Evolutionary conservation across 2,888 invertebrate species (phyloP), one percentile per base, ranked within the genome.

Genomic region (Arctia plantaginis): DNA sequence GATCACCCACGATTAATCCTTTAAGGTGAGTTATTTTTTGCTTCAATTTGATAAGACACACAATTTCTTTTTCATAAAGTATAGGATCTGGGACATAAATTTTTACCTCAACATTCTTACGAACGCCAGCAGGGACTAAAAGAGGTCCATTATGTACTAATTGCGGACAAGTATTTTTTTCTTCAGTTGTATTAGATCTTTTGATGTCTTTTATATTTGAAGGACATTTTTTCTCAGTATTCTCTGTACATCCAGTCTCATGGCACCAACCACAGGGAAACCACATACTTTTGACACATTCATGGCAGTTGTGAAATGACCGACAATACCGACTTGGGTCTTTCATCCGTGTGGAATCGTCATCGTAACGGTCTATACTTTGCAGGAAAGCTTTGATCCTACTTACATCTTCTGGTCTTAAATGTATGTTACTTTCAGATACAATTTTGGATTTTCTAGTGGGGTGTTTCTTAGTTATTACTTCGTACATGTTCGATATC

Each of bases 221-320:
- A 0, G 87, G 85, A 62, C 91, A 91, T 0, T 85, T 41, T 6
- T 78, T 79, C 23, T 86, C 75, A 6, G 84, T 77, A 64, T 73
- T 84, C 44, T 85, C 79, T 0, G 88, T 88, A 69, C 92, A 92
- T 4, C 91, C 92, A 20, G 78, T 82, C 55, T 88, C 80, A 72
- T 92, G 91, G 69, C 92, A 91, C 91, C 91, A 92, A 3, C 82
- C 82, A 75, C 92, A 93, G 12, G 80, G 78, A 67, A 80, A 83
- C 79, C 82, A 81, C 3, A 77, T 65, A 55, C 84, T 88, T 69
- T 81, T 87, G 0, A 87, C 77, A 75, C 91, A 92, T 65, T 90
- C 88, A 7, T 69, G 71, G 71, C 91, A 91, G 3, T 84, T 86
- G 4, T 69, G 74, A 64, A 88, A 87, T 0, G 87, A 80, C 20